Evolutionary conservation across 2,888 invertebrate genomes (phyloP), one percentile per base, ranked within the genome.

Genomic region (Orchestes rusci): DNA sequence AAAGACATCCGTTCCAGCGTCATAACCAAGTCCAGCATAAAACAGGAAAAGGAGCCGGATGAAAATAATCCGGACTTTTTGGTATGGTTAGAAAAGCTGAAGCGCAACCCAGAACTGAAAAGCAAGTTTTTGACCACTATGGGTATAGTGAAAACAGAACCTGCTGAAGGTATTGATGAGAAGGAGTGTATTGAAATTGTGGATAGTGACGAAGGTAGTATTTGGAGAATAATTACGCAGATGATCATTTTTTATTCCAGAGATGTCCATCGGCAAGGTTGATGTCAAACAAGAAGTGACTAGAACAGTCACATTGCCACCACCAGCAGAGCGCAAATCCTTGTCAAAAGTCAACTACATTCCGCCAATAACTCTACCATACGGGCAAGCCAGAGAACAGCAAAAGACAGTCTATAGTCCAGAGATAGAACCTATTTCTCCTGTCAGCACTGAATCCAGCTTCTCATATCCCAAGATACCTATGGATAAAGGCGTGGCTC

Each of bases 361-460:
- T 16, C 45, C 37, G 2, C 45, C 45, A 7, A 45, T 45, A 18
- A 16, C 40, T n/a, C 13, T 45, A 18, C 40, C 45, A 16, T 45
- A 37, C n/a, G 16, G 13, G 1, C n/a, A n/a, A 10, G 17, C 47
- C 2, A 51, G 39, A 38, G 42, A 36, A 30, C 28, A 12, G n/a
- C n/a, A 41, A 19, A 51, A 51, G 17, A 29, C 10, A 10, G 29
- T 48, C 31, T 51, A 51, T 17, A 43, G 40, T n/a, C 51, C 51
- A 10, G 45, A 51, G 45, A 45, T 51, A 13, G 51, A 51, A 31
- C 51, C 51, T 2, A 51, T 51, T 16, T 51, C 51, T 10, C 51
- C 51, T 0, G 45, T 43, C 16, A 30, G 19, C 18, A 5, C 12
- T n/a, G 20, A 12, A 20, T 20, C 13, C 13, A 19, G 15, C 19